Evolutionary conservation across 1,140 invertebrate genomes (phyloP).

Genomic region (Branchinecta lindahli): DNA sequence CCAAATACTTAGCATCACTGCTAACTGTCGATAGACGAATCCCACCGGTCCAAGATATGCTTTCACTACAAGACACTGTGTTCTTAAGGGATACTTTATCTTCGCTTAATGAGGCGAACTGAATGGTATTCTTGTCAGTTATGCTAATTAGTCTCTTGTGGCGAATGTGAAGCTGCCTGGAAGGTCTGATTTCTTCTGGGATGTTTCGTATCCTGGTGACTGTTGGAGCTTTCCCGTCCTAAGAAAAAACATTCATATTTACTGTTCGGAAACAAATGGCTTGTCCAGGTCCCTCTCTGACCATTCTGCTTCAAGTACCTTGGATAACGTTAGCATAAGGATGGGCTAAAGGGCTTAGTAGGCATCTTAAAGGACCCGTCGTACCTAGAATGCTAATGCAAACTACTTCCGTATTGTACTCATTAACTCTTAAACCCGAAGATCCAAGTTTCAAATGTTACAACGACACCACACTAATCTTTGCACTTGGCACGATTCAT

Average conservation of each 20-base stretch:
- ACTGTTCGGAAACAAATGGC: too few relatives aligned
- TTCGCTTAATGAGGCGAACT: neutral
- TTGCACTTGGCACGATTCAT: too few relatives aligned
- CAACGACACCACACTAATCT: too few relatives aligned
- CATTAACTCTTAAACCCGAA: too few relatives aligned
- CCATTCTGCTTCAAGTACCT: too few relatives aligned
- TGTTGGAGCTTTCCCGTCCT: neutral
- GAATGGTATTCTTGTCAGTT: neutral
- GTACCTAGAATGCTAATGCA: too few relatives aligned
- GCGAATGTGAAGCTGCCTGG: neutral
- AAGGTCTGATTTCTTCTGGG: neutral
- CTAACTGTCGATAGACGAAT: conserved; percentile 39
- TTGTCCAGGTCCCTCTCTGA: too few relatives aligned
- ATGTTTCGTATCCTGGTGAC: neutral
- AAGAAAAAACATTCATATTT: conserved; percentile 7
- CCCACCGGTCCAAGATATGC: conserved; percentile 19
- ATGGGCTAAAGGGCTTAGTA: too few relatives aligned
- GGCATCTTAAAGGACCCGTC: too few relatives aligned
- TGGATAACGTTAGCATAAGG: too few relatives aligned
- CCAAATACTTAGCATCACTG: conserved; percentile 40
- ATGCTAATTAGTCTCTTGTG: neutral
- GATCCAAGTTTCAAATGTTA: too few relatives aligned
- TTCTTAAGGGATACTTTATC: neutral
- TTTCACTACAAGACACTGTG: neutral
- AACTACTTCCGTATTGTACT: too few relatives aligned